These are phyloP conservation scores for Philereme transversata DNA, from an alignment of 2,888 invertebrate species.

Conservation along the genomic window DNA sequence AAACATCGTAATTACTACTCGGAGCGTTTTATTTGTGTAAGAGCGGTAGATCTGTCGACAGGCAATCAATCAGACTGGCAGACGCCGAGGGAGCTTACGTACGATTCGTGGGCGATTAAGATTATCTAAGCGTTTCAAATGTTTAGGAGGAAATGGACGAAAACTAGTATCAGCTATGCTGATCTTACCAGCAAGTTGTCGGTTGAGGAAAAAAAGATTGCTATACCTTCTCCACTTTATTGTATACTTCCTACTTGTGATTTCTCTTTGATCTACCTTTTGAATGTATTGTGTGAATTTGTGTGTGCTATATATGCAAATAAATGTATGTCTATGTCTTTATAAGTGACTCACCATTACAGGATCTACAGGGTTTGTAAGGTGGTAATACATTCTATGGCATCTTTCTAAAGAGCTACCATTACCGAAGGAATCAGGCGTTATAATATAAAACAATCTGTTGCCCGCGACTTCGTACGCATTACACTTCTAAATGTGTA, in stretches of 20 bases:
- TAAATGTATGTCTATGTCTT: too few species aligned
- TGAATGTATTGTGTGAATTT: too few species aligned
- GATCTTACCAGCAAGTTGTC: not conserved
- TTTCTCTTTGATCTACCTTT: too few species aligned
- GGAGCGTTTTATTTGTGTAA: constrained; percentile 18
- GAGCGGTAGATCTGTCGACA: constrained; percentile 24
- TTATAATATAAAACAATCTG: too few species aligned
- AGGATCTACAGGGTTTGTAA: not conserved
- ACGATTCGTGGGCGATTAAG: constrained; percentile 23
- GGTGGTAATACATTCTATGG: not conserved
- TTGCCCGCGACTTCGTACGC: too few species aligned
- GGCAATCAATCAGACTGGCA: constrained; percentile 31
- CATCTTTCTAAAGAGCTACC: too few species aligned
- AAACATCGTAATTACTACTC: constrained; percentile 20
- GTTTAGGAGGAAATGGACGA: constrained; percentile 3
- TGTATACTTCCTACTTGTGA: too few species aligned
- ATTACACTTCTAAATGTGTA: too few species aligned
- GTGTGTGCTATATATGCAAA: too few species aligned
- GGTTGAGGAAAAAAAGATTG: not conserved
- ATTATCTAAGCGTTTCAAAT: constrained; percentile 17
- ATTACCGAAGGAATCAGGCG: too few species aligned
- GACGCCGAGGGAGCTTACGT: constrained; percentile 25
- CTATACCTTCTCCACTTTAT: too few species aligned
- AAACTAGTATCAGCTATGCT: constrained; percentile 1
- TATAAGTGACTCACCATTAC: too few species aligned